These are phyloP conservation scores for Castor canadensis DNA, from an alignment of 2,113 vertebrate species.

Conservation along the genomic window DNA sequence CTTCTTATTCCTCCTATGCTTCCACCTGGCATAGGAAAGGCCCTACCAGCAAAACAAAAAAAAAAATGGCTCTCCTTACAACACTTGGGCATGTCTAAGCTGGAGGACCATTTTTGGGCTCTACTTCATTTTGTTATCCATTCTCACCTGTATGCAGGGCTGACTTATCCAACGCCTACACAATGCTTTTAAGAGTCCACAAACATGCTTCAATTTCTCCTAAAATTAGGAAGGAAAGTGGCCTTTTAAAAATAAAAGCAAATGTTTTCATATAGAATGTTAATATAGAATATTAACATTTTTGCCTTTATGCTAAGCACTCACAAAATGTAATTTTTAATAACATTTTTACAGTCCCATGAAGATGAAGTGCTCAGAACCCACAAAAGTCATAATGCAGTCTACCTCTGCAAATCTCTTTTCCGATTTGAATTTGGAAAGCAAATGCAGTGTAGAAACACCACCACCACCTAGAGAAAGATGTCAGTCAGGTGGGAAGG, in stretches of 20 bases:
- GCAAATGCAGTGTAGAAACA: not conserved
- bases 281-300: not conserved
- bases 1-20: not conserved
- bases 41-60: not conserved
- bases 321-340: not conserved
- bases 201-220: not conserved
- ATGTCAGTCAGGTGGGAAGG: not conserved
- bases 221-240: not conserved
- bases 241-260: not conserved
- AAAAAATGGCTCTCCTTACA: not conserved
- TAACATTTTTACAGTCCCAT: not conserved
- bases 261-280: not conserved
- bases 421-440: not conserved
- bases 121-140: not conserved
- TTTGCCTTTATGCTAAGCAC: not conserved
- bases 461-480: not conserved
- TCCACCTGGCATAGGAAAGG: fast-evolving
- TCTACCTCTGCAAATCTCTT: not conserved
- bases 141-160: not conserved
- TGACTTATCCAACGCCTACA: not conserved
- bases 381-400: not conserved
- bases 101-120: not conserved
- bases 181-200: not conserved
- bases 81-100: not conserved
- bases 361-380: not conserved